Base-by-base conservation (phyloP, 2,888 invertebrate genomes). In the Elmis aenea region DNA sequence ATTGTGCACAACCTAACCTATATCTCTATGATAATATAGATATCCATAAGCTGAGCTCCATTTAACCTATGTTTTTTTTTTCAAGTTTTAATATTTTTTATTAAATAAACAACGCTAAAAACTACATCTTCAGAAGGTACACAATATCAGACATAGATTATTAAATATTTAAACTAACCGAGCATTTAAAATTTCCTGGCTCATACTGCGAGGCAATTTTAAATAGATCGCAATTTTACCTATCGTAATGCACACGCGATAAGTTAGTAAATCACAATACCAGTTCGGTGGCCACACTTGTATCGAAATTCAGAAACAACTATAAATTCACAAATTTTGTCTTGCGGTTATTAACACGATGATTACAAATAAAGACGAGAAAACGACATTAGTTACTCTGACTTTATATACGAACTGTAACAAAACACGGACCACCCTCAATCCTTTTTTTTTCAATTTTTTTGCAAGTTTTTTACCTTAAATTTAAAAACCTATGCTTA, bases 1-100 rank as follows among this genome's bases (percentile, higher is more conserved):
- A 59, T 55, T 54, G 57, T 57, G 55, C 57, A 53, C 48, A 51
- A 52, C 61, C 66, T 61, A 61, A 64, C 62, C 61, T 56, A 46
- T 63, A 59, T 56, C 56, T 58, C 59, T 62, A 63, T 57, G 62
- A 67, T 67, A 62, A 67, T 68, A 69, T 69, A 69, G 61, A 68
- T 68, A 69, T 69, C 64, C 67, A 70, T 47, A 49, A 54, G 61
- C 62, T 62, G 61, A 60, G 61, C 62, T 57, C 52, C 33, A 54
- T 53, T 53, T 58, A 57, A 52, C 40, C 51, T 56, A 38, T 52
- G 54, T 56, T 54, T 55, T 57, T 60, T 58, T 49, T 53, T 51
- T 51, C 55, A 41, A 45, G 37, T 46, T 50, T 50, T 50, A 51
- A 48, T 45, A 50, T 52, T 50, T 54, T 49, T 52, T 42, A 48